Percentiles rank a stretch among this genome's conserved stretches.
Evolutionary conservation across 1,140 invertebrate genomes (phyloP).

Genomic region (Drosophila aff.): DNA sequence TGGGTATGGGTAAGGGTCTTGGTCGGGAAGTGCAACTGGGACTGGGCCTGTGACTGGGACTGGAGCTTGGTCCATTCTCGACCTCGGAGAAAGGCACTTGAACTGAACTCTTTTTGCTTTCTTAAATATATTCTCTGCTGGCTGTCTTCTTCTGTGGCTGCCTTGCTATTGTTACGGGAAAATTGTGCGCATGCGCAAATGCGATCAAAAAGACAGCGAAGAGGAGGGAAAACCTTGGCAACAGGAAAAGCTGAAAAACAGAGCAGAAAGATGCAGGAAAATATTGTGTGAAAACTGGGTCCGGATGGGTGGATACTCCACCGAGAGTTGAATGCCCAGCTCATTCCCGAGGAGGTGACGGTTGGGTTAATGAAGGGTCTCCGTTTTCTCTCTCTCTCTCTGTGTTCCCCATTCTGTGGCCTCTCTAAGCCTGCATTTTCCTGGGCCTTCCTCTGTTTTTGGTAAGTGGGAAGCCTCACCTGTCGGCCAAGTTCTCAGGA

Average conservation of each 20-base stretch:
- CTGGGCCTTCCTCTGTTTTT: conserved; percentile 31
- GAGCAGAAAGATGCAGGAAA: conserved; percentile 73
- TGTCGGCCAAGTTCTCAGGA: conserved; percentile 76
- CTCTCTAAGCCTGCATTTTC: conserved; percentile 8
- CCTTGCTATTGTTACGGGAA: conserved; percentile 75
- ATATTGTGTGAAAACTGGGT: conserved; percentile 77
- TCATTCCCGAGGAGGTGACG: conserved; percentile 27
- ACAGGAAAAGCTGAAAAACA: conserved; percentile 49
- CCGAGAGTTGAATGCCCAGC: conserved; percentile 70
- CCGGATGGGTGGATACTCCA: conserved; percentile 29
- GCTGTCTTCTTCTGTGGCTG: conserved; percentile 19
- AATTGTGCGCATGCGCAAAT: conserved; percentile 80
- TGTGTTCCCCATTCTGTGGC: not conserved
- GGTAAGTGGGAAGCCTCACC: conserved; percentile 61
- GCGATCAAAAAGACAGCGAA: conserved; percentile 43
- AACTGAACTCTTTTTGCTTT: conserved; percentile 50
- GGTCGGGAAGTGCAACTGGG: conserved; percentile 16
- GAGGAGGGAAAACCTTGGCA: conserved; percentile 47
- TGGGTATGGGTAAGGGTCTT: conserved; percentile 43
- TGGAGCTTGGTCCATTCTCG: conserved; percentile 49
- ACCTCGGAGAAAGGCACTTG: conserved; percentile 69
- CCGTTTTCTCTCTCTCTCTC: conserved; percentile 11
- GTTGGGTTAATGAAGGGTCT: conserved; percentile 75
- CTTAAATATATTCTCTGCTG: conserved; percentile 7
- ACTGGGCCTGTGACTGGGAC: conserved; percentile 19